These are phyloP conservation scores for Spongilla lacustris DNA, from an alignment of 37 sponge, comb jelly and placozoan genomes.

Conservation along the genomic window DNA sequence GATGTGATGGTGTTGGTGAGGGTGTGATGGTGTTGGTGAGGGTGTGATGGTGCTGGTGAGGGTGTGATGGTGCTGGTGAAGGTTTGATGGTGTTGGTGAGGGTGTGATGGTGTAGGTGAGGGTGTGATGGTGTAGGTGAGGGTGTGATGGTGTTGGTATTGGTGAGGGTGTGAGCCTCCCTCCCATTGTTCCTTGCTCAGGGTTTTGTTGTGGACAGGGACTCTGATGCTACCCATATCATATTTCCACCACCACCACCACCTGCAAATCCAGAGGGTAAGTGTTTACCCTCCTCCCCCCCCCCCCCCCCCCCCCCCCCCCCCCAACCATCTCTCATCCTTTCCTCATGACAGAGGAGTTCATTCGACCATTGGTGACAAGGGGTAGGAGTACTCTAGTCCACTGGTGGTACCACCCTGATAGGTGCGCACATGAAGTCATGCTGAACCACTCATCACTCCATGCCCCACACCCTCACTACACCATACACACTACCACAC, in stretches of 20 bases:
- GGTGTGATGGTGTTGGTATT: background rate
- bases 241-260: constrained; percentile 66
- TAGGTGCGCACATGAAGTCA: constrained; percentile 48
- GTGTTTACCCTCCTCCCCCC: background rate
- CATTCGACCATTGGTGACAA: constrained; percentile 48
- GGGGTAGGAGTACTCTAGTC: constrained; percentile 53
- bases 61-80: background rate
- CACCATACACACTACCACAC: too few relatives aligned
- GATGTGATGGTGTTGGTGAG: constrained; percentile 18
- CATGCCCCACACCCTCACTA: background rate
- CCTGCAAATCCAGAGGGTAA: constrained; percentile 30
- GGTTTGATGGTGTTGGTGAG: too few relatives aligned
- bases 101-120: background rate
- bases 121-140: constrained; percentile 9
- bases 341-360: constrained; percentile 54
- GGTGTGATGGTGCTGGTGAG: background rate
- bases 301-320: background rate
- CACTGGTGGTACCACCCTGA: constrained; percentile 92
- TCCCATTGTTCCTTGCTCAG: constrained; percentile 10
- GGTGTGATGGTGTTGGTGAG: background rate
- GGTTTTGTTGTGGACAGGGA: constrained; percentile 53
- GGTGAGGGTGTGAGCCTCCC: too few relatives aligned
- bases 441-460: too few relatives aligned
- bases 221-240: constrained; percentile 76
- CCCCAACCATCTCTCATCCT: background rate